phyloP scores from a whole-genome alignment of 2,113 vertebrate species.

The Nothobranchius kuhntae region DNA sequence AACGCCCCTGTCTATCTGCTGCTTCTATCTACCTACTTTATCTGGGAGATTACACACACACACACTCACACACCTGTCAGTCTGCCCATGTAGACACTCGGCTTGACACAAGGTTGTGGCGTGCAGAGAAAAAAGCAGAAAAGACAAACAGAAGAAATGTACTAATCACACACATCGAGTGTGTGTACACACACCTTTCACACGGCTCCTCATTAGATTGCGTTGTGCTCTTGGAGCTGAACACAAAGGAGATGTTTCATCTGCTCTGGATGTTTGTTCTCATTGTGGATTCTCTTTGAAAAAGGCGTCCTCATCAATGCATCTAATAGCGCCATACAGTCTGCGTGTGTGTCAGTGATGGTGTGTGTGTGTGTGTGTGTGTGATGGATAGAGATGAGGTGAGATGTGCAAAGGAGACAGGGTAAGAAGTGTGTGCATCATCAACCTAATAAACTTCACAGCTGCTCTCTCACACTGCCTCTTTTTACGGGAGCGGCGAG shows the following conservation, averaged over 20 bases:
- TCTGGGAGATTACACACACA: conserved; percentile 62
- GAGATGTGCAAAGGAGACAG: conserved; percentile 3
- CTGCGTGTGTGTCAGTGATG: conserved; percentile 15
- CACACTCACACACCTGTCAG: conserved; percentile 45
- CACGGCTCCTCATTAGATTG: conserved; percentile 47
- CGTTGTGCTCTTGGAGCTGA: conserved; percentile 39
- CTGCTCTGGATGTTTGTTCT: conserved; percentile 64
- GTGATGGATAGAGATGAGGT: conserved; percentile 2
- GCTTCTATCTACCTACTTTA: conserved; percentile 65
- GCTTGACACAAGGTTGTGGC: conserved; percentile 2
- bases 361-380: conserved; percentile 8
- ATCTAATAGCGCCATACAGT: conserved; percentile 48
- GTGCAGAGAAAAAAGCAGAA: conserved; percentile 25
- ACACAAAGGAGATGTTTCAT: conserved; percentile 68
- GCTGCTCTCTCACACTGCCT: conserved; percentile 50
- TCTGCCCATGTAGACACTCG: conserved; percentile 37
- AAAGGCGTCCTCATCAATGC: conserved; percentile 50
- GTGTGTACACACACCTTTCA: conserved; percentile 3
- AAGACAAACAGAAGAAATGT: conserved; percentile 35
- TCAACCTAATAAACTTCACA: conserved; percentile 60
- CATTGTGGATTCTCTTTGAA: conserved; percentile 66
- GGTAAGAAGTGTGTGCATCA: conserved; percentile 1
- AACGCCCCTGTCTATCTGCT: conserved; percentile 60
- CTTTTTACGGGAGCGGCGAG: conserved; percentile 41
- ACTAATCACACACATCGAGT: conserved; percentile 14